Conservation (phyloP, 2,113 vertebrate species). For the Microcebus jonahi region DNA sequence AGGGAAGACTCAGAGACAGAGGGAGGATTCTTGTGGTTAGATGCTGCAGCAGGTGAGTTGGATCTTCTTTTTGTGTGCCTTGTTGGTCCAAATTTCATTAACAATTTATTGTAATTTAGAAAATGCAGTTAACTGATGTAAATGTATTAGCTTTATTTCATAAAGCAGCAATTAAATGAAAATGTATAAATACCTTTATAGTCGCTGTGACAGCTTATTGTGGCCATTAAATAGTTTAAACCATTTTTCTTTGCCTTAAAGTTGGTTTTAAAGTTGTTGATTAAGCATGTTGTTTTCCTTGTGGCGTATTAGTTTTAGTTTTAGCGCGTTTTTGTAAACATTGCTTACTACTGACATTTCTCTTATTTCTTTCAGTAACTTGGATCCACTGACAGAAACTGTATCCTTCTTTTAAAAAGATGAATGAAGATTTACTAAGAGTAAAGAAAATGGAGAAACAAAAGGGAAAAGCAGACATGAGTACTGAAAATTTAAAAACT, state of each 20-base stretch:
- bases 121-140: not conserved
- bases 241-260: not conserved
- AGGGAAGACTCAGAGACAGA: not conserved
- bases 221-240: not conserved
- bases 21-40: not conserved
- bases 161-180: not conserved
- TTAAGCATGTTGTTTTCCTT: conserved; percentile 7
- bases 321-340: conserved; percentile 14
- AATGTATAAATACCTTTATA: not conserved
- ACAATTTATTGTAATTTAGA: not conserved
- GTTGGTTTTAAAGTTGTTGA: conserved; percentile 11
- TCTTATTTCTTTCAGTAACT: conserved; percentile 88
- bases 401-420: conserved; percentile 89
- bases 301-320: conserved; percentile 30
- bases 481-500: not conserved
- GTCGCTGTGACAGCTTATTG: not conserved
- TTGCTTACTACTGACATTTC: conserved; percentile 47
- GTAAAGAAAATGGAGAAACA: conserved; percentile 28
- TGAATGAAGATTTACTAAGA: conserved; percentile 23
- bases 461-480: not conserved
- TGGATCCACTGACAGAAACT: conserved; percentile 97
- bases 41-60: too few relatives aligned
- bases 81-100: not conserved
- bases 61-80: not conserved
- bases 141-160: not conserved